phyloP scores from a whole-genome alignment of 2,888 invertebrate species.

The Beris chalybata region DNA sequence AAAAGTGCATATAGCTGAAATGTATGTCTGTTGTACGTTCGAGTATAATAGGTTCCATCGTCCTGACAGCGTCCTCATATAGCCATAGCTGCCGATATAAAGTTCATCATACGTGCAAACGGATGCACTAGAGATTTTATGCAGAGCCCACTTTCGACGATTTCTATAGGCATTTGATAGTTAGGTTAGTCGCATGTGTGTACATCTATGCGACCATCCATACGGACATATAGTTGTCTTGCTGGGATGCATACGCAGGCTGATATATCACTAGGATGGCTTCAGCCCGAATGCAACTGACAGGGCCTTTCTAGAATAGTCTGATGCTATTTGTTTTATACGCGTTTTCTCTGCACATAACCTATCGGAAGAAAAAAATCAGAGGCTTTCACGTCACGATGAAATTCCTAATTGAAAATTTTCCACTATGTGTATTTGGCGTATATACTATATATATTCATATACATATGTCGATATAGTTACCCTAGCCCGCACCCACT shows the following conservation, averaged over 20 bases:
- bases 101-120: conserved; percentile 9
- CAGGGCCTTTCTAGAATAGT: conserved; percentile 25
- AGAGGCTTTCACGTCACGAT: conserved; percentile 30
- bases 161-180: conserved; percentile 34
- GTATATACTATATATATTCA: not conserved
- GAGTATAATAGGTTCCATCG: conserved; percentile 5
- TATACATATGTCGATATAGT: no score
- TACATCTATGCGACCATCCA: conserved; percentile 9
- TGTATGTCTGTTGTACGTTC: conserved; percentile 15
- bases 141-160: conserved; percentile 12
- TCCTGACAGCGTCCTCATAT: conserved; percentile 10
- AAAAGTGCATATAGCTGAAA: conserved; percentile 10
- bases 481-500: no score
- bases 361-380: conserved; percentile 31
- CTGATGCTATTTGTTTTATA: conserved; percentile 33
- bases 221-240: conserved; percentile 19
- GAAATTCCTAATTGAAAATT: conserved; percentile 35
- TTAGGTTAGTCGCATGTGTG: conserved; percentile 28
- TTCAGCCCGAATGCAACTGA: conserved; percentile 30
- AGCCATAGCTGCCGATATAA: conserved; percentile 11
- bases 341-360: conserved; percentile 32
- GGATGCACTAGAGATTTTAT: conserved; percentile 18
- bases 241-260: conserved; percentile 28
- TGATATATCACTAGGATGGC: conserved; percentile 24
- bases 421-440: conserved; percentile 26